phyloP scores from a whole-genome alignment of 2,113 vertebrate species.

The Alces alces region DNA sequence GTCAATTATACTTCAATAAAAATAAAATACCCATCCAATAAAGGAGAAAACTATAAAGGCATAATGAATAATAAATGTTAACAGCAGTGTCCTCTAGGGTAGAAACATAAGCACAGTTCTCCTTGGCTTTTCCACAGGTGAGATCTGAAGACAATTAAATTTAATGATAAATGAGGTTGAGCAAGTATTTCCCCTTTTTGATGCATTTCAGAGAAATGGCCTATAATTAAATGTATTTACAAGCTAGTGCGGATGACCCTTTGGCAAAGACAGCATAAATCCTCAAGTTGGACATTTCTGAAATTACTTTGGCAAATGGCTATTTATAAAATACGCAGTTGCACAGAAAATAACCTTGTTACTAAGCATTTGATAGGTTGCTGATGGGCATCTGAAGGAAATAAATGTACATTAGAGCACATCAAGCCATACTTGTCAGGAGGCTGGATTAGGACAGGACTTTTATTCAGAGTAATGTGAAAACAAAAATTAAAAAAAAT shows the following conservation, averaged over 20 bases:
- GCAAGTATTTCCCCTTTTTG: background rate
- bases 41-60: background rate
- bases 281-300: background rate
- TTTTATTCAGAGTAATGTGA: background rate
- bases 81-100: background rate
- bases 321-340: background rate
- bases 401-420: background rate
- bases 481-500: background rate
- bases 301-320: conserved; percentile 1
- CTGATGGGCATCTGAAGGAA: background rate
- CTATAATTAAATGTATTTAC: background rate
- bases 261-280: background rate
- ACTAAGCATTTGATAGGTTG: background rate
- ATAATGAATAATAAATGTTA: background rate
- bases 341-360: background rate
- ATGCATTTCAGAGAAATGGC: background rate
- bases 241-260: background rate
- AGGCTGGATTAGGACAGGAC: background rate
- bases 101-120: background rate
- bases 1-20: background rate
- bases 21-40: background rate
- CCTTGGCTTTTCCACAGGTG: background rate
- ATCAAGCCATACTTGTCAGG: background rate
- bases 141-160: background rate
- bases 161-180: background rate